These are phyloP conservation scores for Onthophagus sagittarius DNA, from an alignment of 2,888 invertebrate species.

Conservation along the genomic window DNA sequence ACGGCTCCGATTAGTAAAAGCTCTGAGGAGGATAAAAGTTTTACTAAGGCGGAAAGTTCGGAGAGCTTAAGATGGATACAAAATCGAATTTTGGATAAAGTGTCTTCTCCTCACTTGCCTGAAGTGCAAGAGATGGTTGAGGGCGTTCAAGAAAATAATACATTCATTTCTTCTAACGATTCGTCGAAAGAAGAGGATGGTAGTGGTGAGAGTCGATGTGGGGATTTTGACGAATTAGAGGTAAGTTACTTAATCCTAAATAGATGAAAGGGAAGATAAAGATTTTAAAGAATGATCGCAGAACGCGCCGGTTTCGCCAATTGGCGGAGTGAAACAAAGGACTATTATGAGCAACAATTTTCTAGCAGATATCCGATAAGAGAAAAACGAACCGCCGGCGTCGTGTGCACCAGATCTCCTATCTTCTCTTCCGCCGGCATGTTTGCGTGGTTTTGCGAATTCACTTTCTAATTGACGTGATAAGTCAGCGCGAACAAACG, in stretches of 20 bases:
- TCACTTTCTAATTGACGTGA: neutral
- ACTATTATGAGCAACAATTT: neutral
- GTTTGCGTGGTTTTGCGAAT: neutral
- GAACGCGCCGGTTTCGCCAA: neutral
- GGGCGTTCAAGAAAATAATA: constrained; percentile 24
- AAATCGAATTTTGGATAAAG: constrained; percentile 18
- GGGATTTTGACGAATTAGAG: constrained; percentile 8
- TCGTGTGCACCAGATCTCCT: neutral
- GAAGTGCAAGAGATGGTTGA: constrained; percentile 42
- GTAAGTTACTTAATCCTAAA: constrained; percentile 6
- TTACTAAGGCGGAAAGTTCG: constrained; percentile 23
- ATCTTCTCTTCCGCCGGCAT: neutral
- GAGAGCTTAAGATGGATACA: constrained; percentile 19
- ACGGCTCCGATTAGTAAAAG: constrained; percentile 27
- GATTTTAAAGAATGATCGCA: neutral
- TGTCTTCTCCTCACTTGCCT: constrained; percentile 42
- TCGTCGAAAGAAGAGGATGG: neutral
- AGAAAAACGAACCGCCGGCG: neutral
- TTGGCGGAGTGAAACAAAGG: neutral
- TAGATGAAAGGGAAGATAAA: neutral
- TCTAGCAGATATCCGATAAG: neutral
- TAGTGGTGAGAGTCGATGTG: neutral
- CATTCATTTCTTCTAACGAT: neutral
- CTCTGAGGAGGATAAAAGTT: constrained; percentile 13
- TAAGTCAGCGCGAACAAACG: neutral